These are phyloP conservation scores for Drosophila algonquin DNA, from an alignment of 2,888 invertebrate species.

Conservation along the genomic window DNA sequence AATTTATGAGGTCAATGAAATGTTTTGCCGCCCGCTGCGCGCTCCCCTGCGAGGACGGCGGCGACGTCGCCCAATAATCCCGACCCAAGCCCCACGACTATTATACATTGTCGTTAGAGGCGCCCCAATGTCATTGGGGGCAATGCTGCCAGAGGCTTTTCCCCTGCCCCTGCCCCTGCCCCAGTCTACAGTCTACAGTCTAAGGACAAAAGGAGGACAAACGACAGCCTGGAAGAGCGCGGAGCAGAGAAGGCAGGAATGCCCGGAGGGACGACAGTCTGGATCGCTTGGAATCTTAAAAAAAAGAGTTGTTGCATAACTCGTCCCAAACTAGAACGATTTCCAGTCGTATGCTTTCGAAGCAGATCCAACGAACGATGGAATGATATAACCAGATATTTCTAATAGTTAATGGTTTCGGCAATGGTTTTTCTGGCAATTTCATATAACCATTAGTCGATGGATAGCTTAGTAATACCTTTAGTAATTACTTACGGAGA, in stretches of 20 bases:
- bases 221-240: neutral
- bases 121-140: constrained; percentile 65
- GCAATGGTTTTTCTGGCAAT: too few relatives aligned
- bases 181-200: neutral
- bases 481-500: neutral
- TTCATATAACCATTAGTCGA: too few relatives aligned
- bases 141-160: constrained; percentile 43
- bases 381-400: too few relatives aligned
- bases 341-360: neutral
- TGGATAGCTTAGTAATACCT: too few relatives aligned
- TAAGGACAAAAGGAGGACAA: neutral
- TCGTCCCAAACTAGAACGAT: too few relatives aligned
- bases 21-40: constrained; percentile 52
- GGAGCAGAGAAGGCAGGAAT: neutral
- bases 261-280: neutral
- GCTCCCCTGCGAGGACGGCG: constrained; percentile 58
- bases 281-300: neutral
- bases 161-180: constrained; percentile 14
- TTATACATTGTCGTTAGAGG: neutral
- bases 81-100: too few relatives aligned
- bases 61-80: constrained; percentile 61
- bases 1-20: constrained; percentile 79
- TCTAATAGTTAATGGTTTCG: too few relatives aligned
- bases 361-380: too few relatives aligned
- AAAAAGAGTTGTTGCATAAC: too few relatives aligned